phyloP scores from a whole-genome alignment of 2,113 vertebrate species.

The Brachyhypopomus gauderio region DNA sequence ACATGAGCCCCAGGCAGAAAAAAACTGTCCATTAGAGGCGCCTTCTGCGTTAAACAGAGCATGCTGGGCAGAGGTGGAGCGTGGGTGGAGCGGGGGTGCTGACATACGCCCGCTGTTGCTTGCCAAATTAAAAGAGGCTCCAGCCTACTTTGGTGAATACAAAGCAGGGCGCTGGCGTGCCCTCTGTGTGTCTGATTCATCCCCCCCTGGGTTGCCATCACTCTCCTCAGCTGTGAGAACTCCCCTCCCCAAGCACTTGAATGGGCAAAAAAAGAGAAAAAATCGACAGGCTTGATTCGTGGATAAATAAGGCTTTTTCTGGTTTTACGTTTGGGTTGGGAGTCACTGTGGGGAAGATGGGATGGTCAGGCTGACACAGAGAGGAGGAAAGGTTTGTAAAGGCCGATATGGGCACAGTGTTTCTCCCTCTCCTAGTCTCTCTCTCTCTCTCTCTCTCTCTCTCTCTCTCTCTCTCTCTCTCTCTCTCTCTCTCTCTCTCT shows the following conservation, averaged over 20 bases:
- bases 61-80: constrained; percentile 38
- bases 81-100: constrained; percentile 22
- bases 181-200: constrained; percentile 16
- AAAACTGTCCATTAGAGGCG: constrained; percentile 53
- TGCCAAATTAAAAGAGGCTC: constrained; percentile 50
- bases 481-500: too few relatives aligned
- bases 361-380: constrained; percentile 6
- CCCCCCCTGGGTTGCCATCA: constrained; percentile 7
- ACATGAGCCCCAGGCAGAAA: constrained; percentile 36
- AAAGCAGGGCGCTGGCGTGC: constrained; percentile 8
- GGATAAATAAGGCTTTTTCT: constrained; percentile 43
- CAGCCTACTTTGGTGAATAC: constrained; percentile 38
- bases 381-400: constrained; percentile 20
- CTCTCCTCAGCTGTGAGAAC: constrained; percentile 1
- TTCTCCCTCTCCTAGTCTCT: constrained; percentile 7
- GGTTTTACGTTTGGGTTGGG: constrained; percentile 40
- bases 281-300: constrained; percentile 42
- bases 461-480: not conserved
- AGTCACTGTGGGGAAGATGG: constrained; percentile 9
- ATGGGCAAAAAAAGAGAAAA: not conserved
- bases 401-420: constrained; percentile 39
- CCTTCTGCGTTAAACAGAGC: constrained; percentile 43
- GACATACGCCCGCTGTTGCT: constrained; percentile 48
- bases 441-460: too few relatives aligned
- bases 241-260: not conserved